Conservation (phyloP, 2,113 vertebrate species). For the Gadus macrocephalus region DNA sequence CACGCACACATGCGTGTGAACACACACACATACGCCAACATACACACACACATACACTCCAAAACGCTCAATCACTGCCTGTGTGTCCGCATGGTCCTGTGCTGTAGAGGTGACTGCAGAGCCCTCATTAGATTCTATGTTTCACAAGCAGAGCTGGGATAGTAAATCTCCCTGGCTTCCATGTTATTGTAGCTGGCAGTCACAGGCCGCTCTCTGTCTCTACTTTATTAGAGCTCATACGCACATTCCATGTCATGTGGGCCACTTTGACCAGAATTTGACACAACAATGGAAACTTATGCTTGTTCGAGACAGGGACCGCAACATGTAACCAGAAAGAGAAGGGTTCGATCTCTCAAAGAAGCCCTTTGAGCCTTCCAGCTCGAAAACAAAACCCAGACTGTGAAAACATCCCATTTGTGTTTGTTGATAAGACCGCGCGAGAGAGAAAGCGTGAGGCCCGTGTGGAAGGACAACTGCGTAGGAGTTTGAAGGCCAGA, state of each 20-base stretch:
- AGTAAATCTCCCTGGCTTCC: constrained; percentile 69
- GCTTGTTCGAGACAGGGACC: constrained; percentile 45
- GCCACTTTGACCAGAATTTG: constrained; percentile 49
- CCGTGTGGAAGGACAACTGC: no score
- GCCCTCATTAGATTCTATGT: constrained; percentile 74
- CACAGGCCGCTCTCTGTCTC: constrained; percentile 73
- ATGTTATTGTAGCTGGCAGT: constrained; percentile 69
- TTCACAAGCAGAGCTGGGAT: constrained; percentile 71
- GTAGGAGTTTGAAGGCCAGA: no score
- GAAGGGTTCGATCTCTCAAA: constrained; percentile 47
- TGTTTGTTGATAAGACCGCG: constrained; percentile 52
- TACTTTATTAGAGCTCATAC: constrained; percentile 63
- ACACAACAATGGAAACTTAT: constrained; percentile 55
- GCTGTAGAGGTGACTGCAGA: constrained; percentile 49
- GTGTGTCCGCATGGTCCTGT: constrained; percentile 54
- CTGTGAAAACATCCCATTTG: constrained; percentile 55
- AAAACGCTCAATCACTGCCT: constrained; percentile 58
- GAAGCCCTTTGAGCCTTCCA: constrained; percentile 36
- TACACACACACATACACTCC: constrained; percentile 43
- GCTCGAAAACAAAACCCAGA: constrained; percentile 54
- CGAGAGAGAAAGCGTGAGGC: constrained; percentile 15
- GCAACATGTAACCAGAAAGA: constrained; percentile 23
- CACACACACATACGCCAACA: constrained; percentile 6
- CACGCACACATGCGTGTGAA: not conserved
- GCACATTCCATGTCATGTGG: constrained; percentile 62